Base-by-base conservation (phyloP, 2,797 vertebrate genomes). In the Nannoperca obscura region DNA sequence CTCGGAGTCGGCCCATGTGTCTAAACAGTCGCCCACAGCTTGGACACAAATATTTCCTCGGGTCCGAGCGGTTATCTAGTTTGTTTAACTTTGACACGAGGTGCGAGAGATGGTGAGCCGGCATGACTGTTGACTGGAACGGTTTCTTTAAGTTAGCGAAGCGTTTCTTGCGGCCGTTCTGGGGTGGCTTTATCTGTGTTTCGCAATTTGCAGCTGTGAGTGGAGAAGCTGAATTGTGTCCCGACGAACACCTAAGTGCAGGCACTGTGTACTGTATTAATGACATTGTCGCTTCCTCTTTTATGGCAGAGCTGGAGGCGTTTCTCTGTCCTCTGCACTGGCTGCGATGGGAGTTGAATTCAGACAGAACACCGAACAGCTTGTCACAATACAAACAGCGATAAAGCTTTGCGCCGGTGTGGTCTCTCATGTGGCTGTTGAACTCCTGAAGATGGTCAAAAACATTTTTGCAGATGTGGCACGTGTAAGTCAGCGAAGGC, bases 401-500 rank as follows among this genome's bases (percentile, higher is more conserved):
- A 38, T 93, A 94, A 20, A 93, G 92, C 54, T 93, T 93, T 1
- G 86, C 85, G 0, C 94, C 95, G 0, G 88, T 92, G 83, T 96
- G 95, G 5, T 75, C 88, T 70, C 88, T 89, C 89, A 96, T 88
- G 84, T 96, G 95, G 74, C 87, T 80, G 82, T 96, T 95, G 75
- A 96, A 96, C 62, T 93, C 89, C 57, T 93, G 92, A 80, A 94
- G 80, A 10, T 88, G 88, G 54, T 86, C 82, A 32, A 91, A 95
- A 32, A 93, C 76, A 20, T 90, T 94, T 74, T 94, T 94, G 85
- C 95, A 96, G 81, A 95, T 93, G 79, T 95, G 95, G 80, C 95
- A 96, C 0, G 94, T 94, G 86, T 95, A 96, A 0, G 93, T 95
- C 12, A 89, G 89, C 0, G 78, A 86, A 20, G 81, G 89, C 81